Percentiles rank a stretch among this genome's conserved stretches.
phyloP scores from a whole-genome alignment of 2,888 invertebrate genomes.

The Megastigmus dorsalis region DNA sequence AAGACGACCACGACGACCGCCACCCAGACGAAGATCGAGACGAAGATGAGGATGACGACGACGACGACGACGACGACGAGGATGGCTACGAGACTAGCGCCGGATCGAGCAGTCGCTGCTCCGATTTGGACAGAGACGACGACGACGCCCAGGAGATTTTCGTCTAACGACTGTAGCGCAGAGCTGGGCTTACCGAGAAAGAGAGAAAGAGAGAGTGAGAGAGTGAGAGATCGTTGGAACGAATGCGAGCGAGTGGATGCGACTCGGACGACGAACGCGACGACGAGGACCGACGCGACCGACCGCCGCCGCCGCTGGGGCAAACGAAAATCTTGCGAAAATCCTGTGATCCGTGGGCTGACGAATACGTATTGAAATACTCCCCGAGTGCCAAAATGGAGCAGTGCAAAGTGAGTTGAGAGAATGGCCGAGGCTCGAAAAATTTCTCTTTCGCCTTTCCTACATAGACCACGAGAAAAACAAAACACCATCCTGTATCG shows the following conservation, averaged over 20 bases:
- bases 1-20: slow-evolving; percentile 49
- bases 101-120: too few species aligned
- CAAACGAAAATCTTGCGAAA: background rate
- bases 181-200: too few species aligned
- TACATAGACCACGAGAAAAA: too few species aligned
- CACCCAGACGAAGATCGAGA: slow-evolving; percentile 59
- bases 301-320: too few species aligned
- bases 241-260: background rate
- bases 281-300: background rate
- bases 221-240: background rate
- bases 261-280: background rate
- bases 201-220: background rate
- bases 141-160: slow-evolving; percentile 62
- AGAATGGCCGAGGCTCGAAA: slow-evolving; percentile 14
- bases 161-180: slow-evolving; percentile 59
- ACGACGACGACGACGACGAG: slow-evolving; percentile 16
- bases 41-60: slow-evolving; percentile 4
- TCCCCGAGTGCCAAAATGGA: slow-evolving; percentile 68
- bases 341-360: slow-evolving; percentile 31
- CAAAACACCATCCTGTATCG: too few species aligned
- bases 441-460: background rate
- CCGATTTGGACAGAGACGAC: background rate
- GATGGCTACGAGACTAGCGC: too few species aligned
- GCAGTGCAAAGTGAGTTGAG: slow-evolving; percentile 44
- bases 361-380: slow-evolving; percentile 63